phyloP scores from a whole-genome alignment of 1,140 invertebrate species.

The Zaprionus vittiger region DNA sequence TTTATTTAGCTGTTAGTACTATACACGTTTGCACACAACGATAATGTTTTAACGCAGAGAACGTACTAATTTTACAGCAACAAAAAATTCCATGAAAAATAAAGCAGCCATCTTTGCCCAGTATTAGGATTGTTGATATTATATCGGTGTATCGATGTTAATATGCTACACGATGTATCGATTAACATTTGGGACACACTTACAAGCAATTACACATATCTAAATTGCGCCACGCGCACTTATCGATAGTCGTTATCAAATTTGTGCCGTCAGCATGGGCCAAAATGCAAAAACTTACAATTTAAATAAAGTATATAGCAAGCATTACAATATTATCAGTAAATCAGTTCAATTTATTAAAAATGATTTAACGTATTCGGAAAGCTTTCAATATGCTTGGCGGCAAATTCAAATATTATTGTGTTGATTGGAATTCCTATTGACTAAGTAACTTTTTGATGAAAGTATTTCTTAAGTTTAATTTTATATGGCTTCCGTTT shows the following conservation, averaged over 20 bases:
- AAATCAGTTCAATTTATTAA: background rate
- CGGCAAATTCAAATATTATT: too few relatives aligned
- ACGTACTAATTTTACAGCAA: slow-evolving; percentile 45
- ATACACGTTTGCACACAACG: slow-evolving; percentile 35
- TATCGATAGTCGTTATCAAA: slow-evolving; percentile 11
- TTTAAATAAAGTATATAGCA: background rate
- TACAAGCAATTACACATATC: slow-evolving; percentile 10
- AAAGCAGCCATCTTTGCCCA: slow-evolving; percentile 57
- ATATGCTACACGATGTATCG: background rate
- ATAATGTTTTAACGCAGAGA: slow-evolving; percentile 38
- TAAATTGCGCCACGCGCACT: background rate
- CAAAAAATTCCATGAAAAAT: slow-evolving; percentile 58
- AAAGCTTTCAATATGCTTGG: background rate
- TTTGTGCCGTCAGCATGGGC: background rate
- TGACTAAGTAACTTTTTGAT: too few relatives aligned
- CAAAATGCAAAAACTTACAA: background rate
- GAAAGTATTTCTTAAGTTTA: too few relatives aligned
- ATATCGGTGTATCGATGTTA: slow-evolving; percentile 42
- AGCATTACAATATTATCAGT: background rate
- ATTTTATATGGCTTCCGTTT: too few relatives aligned
- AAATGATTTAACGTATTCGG: background rate
- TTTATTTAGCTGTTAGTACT: slow-evolving; percentile 6
- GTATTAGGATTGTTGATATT: slow-evolving; percentile 47
- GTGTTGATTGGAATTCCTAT: too few relatives aligned
- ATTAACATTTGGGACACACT: slow-evolving; percentile 2